Base-by-base conservation (phyloP, 2,113 vertebrate genomes). In the Carassius carassius region DNA sequence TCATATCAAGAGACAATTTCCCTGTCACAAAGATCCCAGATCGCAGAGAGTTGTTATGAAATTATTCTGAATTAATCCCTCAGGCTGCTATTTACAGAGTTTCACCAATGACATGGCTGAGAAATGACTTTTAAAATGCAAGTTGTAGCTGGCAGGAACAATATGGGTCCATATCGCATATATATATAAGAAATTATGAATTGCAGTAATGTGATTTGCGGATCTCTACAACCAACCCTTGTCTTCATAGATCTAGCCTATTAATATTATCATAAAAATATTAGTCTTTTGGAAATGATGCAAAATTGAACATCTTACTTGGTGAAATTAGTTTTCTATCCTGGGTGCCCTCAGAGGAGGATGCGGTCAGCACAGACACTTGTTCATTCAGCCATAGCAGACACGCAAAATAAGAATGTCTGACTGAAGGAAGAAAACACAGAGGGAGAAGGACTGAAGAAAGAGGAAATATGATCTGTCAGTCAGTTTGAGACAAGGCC, bases 401-500 rank as follows among this genome's bases (percentile, higher is more conserved):
- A 67, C 23, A 32, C 8, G 16, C 54, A 44, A 7, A 63, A 16
- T 44, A 41, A 32, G 14, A 25, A 51, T 8, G 25, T 76, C 74
- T 17, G n/a, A 65, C 58, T 29, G 78, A 47, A 65, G 58, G 37
- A 44, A 11, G 58, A 29, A 47, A 41, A 79, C n/a, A 58, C 44
- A 79, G 21, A 69, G 13, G 85, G 78, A 62, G 54, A 70, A 75
- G 41, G 82, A 67, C 70, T 32, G 58, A 65, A 69, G 78, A 78
- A 83, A 78, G 86, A 44, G 32, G 77, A 84, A 74, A 54, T 10
- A 63, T 12, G 16, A 4, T 88, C 75, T 63, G 72, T 70, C 88
- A 84, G 62, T 82, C 78, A 47, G 74, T 88, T 90, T 85, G 77
- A 67, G 80, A 69, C 89, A 74, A 86, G 41, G 82, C 82, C 84